Evolutionary conservation across 64 coral and sea anemone species (phyloP).

Genomic region (Acropora tenuis): DNA sequence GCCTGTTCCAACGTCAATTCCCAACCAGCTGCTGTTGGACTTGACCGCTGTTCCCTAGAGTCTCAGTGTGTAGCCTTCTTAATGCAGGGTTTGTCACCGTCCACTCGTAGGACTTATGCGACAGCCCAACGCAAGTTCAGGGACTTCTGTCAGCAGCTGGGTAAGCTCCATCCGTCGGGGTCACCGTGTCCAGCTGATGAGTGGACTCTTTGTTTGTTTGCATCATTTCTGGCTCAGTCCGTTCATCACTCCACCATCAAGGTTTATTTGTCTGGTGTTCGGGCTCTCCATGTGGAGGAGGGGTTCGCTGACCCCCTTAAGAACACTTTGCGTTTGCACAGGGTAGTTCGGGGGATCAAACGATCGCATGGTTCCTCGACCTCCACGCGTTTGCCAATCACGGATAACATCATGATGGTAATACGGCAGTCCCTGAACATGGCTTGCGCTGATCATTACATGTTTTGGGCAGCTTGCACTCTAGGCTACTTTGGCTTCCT

Average conservation of each 20-base stretch:
- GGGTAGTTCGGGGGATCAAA: slow-evolving; percentile 12
- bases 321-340: no score
- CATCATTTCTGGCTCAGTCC: background rate
- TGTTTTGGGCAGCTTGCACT: slow-evolving; percentile 55
- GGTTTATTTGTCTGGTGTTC: background rate
- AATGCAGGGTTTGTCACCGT: no score
- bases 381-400: background rate
- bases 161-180: no score
- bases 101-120: no score
- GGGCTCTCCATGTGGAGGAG: slow-evolving; percentile 29
- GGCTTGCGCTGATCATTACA: background rate
- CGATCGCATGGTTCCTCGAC: background rate
- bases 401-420: slow-evolving; percentile 9
- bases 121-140: no score
- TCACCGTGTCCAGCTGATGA: no score
- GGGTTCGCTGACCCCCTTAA: slow-evolving; percentile 15
- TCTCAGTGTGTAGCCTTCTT: no score
- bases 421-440: slow-evolving; percentile 8
- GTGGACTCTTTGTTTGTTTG: background rate
- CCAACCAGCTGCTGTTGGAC: no score
- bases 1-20: no score
- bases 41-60: no score
- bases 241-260: background rate
- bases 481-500: slow-evolving; percentile 45
- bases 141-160: no score